A percentile compares a stretch with the other conserved stretches of the same genome.
phyloP scores from a whole-genome alignment of 2,797 vertebrate species.

The Brachymystax lenok region DNA sequence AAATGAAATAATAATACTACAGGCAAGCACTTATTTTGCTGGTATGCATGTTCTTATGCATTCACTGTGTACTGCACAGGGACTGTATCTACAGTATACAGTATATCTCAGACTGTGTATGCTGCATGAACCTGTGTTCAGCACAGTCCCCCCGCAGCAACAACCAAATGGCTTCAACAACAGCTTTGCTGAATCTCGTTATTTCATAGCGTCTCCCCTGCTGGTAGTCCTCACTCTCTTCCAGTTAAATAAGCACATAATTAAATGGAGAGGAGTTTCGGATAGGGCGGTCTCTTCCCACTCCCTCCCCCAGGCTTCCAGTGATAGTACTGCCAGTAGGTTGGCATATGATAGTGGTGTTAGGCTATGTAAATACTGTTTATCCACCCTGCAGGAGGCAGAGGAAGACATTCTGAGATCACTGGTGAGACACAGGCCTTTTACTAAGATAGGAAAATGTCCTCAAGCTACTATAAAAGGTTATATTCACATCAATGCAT shows the following conservation, averaged over 20 bases:
- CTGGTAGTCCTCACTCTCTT: neutral
- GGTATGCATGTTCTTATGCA: neutral
- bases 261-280: neutral
- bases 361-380: neutral
- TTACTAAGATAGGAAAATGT: neutral
- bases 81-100: neutral
- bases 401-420: neutral
- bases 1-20: neutral
- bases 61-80: neutral
- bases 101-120: neutral
- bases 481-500: neutral
- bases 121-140: neutral
- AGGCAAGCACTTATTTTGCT: neutral
- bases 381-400: neutral
- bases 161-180: neutral
- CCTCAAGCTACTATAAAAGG: neutral
- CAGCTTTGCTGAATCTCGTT: neutral
- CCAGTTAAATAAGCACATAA: neutral
- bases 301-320: neutral
- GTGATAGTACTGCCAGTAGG: neutral
- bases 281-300: neutral
- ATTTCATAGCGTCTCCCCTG: slow-evolving; percentile 29
- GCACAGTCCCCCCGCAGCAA: neutral
- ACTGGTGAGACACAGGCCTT: neutral
- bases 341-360: neutral